These are phyloP conservation scores for Neocrepidodera transversa DNA, from an alignment of 2,888 invertebrate species.

Conservation along the genomic window DNA sequence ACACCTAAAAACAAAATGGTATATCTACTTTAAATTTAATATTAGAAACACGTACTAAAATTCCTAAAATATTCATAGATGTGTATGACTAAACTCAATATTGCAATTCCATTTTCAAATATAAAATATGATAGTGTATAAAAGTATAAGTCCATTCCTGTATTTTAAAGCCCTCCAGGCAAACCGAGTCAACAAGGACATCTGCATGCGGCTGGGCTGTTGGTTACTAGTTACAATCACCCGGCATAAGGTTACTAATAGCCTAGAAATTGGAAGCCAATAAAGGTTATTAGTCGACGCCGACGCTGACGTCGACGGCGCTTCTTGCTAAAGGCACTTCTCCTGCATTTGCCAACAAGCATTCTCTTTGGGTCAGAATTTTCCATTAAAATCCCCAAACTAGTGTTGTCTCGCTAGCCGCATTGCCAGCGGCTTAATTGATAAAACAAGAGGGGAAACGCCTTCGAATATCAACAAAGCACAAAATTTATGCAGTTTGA, in stretches of 20 bases:
- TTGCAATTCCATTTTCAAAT: too few relatives aligned
- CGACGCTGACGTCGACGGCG: constrained; percentile 8
- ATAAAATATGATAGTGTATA: too few relatives aligned
- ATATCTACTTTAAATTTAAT: too few relatives aligned
- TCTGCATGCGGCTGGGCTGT: constrained; percentile 28
- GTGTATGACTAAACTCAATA: too few relatives aligned
- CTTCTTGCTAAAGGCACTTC: not conserved
- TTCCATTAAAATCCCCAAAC: too few relatives aligned
- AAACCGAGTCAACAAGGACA: constrained; percentile 24
- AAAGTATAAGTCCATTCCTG: not conserved
- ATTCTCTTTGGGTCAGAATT: not conserved
- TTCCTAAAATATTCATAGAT: too few relatives aligned
- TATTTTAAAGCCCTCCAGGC: not conserved
- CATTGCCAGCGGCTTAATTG: not conserved
- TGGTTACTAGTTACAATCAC: constrained; percentile 24
- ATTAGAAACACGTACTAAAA: too few relatives aligned
- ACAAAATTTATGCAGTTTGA: too few relatives aligned
- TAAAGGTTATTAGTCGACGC: constrained; percentile 31
- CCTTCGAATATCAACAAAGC: too few relatives aligned
- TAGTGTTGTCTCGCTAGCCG: not conserved
- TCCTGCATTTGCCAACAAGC: not conserved
- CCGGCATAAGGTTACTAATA: constrained; percentile 36
- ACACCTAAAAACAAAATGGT: too few relatives aligned
- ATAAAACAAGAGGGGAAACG: not conserved
- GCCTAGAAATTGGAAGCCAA: constrained; percentile 32